Percentiles rank a stretch among this genome's conserved stretches.
Conservation (phyloP, 2,888 invertebrate genomes). For the Vesta saturnalis region DNA sequence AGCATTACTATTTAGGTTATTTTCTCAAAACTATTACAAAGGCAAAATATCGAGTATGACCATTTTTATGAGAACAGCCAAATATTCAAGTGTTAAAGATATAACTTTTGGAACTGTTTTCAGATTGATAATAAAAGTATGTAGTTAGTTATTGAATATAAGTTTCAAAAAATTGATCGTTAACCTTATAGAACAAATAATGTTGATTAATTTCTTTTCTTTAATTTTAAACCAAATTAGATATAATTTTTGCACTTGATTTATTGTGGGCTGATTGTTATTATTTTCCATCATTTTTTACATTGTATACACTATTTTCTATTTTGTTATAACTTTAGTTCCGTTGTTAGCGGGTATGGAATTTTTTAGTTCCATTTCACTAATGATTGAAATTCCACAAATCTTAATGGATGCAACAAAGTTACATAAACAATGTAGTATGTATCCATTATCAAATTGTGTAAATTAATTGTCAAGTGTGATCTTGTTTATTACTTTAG, state of each 20-base stretch:
- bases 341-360: background rate
- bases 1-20: slow-evolving; percentile 21
- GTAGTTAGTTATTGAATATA: slow-evolving; percentile 2
- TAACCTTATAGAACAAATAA: background rate
- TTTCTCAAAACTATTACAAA: slow-evolving; percentile 25
- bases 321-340: slow-evolving; percentile 12
- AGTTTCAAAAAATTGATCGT: background rate
- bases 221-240: background rate
- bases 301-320: background rate
- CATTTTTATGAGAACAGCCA: slow-evolving; percentile 27
- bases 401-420: slow-evolving; percentile 12
- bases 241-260: slow-evolving; percentile 19
- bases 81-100: slow-evolving; percentile 23
- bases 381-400: background rate
- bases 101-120: slow-evolving; percentile 18
- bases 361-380: background rate
- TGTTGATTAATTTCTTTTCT: background rate
- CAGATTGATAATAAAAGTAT: background rate
- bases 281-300: slow-evolving; percentile 7
- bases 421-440: slow-evolving; percentile 13
- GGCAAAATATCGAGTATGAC: background rate
- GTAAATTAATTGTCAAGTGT: slow-evolving; percentile 14
- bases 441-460: slow-evolving; percentile 22
- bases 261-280: slow-evolving; percentile 16
- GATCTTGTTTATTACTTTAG: slow-evolving; percentile 17